phyloP scores from a whole-genome alignment of 2,888 invertebrate species.

The Caenorhabditis becei region DNA sequence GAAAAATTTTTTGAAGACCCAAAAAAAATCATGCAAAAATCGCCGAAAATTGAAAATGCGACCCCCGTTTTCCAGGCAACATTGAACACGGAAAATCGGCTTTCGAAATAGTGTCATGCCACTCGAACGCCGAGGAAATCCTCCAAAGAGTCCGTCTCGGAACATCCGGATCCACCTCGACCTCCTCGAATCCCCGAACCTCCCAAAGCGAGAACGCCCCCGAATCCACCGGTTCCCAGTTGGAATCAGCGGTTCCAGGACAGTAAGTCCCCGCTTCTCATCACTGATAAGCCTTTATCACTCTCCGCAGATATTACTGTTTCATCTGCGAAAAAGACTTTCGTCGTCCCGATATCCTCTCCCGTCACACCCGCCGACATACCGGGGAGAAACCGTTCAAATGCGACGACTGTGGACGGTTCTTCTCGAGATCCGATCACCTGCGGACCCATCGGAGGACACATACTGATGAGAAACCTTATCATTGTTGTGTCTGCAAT shows the following conservation, averaged over 20 bases:
- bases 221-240: slow-evolving; percentile 4
- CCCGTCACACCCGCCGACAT: slow-evolving; percentile 78
- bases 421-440: slow-evolving; percentile 79
- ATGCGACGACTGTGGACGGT: slow-evolving; percentile 77
- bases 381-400: slow-evolving; percentile 81
- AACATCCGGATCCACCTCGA: slow-evolving; percentile 55
- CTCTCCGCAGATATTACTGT: slow-evolving; percentile 60
- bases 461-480: slow-evolving; percentile 81
- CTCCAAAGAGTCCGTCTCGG: slow-evolving; percentile 57
- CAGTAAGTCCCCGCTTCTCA: slow-evolving; percentile 21
- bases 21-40: no score
- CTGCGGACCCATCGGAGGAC: slow-evolving; percentile 74
- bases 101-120: slow-evolving; percentile 55
- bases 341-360: slow-evolving; percentile 78
- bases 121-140: slow-evolving; percentile 52
- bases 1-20: no score
- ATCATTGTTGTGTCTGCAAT: slow-evolving; percentile 76
- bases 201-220: slow-evolving; percentile 33
- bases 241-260: slow-evolving; percentile 23
- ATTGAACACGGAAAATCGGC: slow-evolving; percentile 52
- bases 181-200: slow-evolving; percentile 18
- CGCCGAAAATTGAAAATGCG: no score
- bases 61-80: background rate
- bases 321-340: slow-evolving; percentile 78
- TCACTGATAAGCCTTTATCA: background rate